Evolutionary conservation across 1,140 invertebrate genomes (phyloP).

Genomic region (Lutraria rhynchaena): DNA sequence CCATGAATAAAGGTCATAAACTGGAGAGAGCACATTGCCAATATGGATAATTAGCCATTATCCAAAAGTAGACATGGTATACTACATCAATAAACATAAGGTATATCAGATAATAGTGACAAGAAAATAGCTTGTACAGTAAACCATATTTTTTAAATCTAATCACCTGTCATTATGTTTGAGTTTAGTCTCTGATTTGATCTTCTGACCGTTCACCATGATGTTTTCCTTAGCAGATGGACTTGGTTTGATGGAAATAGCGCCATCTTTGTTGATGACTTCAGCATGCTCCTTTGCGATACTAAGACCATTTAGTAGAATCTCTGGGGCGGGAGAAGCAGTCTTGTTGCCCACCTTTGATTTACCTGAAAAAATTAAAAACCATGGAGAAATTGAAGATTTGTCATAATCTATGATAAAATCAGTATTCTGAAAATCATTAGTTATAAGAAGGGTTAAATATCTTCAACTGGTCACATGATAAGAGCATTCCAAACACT

Average conservation of each 20-base stretch:
- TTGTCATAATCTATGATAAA: no score
- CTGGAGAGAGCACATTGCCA: no score
- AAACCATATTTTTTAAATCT: background rate
- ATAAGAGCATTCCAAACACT: no score
- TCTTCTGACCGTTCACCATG: constrained; percentile 84
- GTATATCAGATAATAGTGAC: no score
- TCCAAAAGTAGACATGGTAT: no score
- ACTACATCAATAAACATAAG: no score
- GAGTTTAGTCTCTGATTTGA: constrained; percentile 82
- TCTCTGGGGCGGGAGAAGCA: constrained; percentile 75
- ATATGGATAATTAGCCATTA: no score
- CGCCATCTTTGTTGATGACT: constrained; percentile 81
- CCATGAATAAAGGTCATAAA: no score
- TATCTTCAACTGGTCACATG: no score
- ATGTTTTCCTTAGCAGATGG: constrained; percentile 81
- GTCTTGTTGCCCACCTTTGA: constrained; percentile 83
- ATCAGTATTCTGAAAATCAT: no score
- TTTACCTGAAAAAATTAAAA: constrained; percentile 66
- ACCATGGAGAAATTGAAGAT: no score
- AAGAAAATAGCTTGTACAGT: constrained; percentile 8
- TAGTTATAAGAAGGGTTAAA: no score
- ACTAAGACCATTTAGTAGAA: constrained; percentile 80
- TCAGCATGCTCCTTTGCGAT: constrained; percentile 85
- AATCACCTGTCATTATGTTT: constrained; percentile 85
- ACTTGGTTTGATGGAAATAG: constrained; percentile 83